Evolutionary conservation across 2,797 vertebrate species (phyloP), one percentile per base, ranked within the genome.

Genomic region (Aeoliscus strigatus): DNA sequence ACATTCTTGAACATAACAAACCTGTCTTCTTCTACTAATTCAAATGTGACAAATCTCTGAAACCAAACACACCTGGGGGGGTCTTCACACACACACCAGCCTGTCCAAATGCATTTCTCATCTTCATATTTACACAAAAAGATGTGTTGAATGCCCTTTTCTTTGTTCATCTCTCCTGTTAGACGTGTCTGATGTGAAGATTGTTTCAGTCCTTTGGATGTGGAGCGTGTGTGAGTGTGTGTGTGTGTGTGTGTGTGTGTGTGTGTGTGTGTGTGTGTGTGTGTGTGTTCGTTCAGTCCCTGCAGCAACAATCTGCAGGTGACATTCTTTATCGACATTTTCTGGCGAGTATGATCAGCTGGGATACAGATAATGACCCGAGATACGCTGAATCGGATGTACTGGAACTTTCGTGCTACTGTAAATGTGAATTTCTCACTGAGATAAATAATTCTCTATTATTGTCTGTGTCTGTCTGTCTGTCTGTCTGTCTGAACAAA

Each of bases 121-220:
- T 69, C 51, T 73, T 68, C 67, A 66, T 75, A 73, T 77, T 55
- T 56, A 62, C 59, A 73, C 66, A 58, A 46, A 65, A 27, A 60
- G 15, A 54, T 38, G 37, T 62, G 74, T 59, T 60, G 65, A 79
- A 68, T 73, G 66, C 34, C 70, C 75, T 72, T 80, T 83, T 59
- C 73, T 72, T 64, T 65, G 55, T 66, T 77, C 73, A 71, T 61
- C 47, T 80, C 73, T 75, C 62, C 67, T 71, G 69, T 75, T 78
- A 67, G 29, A 13, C 51, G 53, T 21, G 67, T 70, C 60, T 66
- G 68, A 61, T 31, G 56, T 49, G 48, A 33, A 73, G 67, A 66
- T 56, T 55, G 67, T 77, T 64, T 70, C 51, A 67, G 32, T 71
- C 64, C 44, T 64, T 27, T 52, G 30, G 32, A 14, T 51, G 36